Percentiles rank a stretch among this genome's conserved stretches.
phyloP scores from a whole-genome alignment of 2,113 vertebrate genomes.

The Lipotes vexillifer region DNA sequence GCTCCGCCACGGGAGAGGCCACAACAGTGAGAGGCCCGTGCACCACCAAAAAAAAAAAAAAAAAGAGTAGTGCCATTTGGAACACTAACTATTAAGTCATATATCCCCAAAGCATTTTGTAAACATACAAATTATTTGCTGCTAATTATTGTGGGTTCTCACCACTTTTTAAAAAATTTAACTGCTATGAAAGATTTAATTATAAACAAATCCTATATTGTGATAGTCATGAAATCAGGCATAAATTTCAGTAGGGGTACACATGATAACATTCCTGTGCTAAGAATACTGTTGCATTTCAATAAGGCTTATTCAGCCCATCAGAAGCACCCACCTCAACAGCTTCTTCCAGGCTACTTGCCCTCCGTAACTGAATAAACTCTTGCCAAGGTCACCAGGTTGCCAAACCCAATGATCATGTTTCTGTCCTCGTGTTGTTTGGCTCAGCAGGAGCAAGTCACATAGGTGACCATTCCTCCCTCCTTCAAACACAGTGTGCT shows the following conservation, averaged over 20 bases:
- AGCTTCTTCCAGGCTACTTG: not conserved
- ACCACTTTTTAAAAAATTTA: not conserved
- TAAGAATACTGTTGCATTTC: not conserved
- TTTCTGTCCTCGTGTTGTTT: not conserved
- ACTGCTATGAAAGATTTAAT: constrained; percentile 39
- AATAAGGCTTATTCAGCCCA: not conserved
- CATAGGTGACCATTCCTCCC: accelerated
- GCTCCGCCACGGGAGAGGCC: too few relatives aligned
- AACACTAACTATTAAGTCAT: not conserved
- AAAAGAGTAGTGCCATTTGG: constrained; percentile 28
- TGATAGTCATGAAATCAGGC: constrained; percentile 53
- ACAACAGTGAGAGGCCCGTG: too few relatives aligned
- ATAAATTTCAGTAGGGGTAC: not conserved
- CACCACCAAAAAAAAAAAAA: too few relatives aligned
- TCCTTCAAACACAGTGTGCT: not conserved
- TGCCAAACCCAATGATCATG: not conserved
- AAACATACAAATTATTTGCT: constrained; percentile 54
- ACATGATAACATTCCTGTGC: not conserved
- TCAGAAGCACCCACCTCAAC: not conserved
- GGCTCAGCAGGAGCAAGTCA: not conserved
- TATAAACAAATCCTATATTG: constrained; percentile 18
- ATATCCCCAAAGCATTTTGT: constrained; percentile 29
- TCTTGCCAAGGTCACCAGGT: not conserved
- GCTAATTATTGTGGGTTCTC: constrained; percentile 41
- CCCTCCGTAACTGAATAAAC: not conserved